phyloP scores from a whole-genome alignment of 2,797 vertebrate genomes.

The Channallabes apus region DNA sequence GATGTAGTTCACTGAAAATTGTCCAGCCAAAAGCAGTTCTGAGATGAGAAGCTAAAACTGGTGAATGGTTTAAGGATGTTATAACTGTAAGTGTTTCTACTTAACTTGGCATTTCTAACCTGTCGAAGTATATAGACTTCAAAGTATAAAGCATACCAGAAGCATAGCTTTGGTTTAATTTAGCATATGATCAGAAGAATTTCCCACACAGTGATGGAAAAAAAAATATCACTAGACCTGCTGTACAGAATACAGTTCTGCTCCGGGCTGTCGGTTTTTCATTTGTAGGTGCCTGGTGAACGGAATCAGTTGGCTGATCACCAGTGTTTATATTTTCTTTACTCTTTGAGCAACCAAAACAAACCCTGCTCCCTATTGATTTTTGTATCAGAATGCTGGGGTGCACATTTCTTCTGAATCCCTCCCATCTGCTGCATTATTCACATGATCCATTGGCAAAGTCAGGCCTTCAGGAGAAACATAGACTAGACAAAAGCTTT shows the following conservation, averaged over 20 bases:
- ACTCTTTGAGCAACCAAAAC: neutral
- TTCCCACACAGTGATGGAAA: neutral
- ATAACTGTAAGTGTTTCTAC: neutral
- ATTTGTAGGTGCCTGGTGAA: neutral
- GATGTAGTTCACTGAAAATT: neutral
- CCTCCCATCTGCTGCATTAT: neutral
- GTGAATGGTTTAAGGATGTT: neutral
- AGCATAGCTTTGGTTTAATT: neutral
- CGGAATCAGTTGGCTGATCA: neutral
- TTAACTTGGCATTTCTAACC: neutral
- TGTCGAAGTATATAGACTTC: neutral
- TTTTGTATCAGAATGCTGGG: neutral
- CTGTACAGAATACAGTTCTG: neutral
- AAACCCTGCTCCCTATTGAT: neutral
- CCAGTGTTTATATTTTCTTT: neutral
- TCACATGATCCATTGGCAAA: neutral
- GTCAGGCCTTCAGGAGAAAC: neutral
- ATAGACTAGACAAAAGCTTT: neutral
- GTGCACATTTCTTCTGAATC: neutral
- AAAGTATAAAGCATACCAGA: neutral
- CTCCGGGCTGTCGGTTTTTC: neutral
- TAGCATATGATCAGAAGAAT: neutral
- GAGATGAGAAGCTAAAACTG: neutral
- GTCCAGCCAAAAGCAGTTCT: neutral
- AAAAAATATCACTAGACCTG: neutral